Percentiles rank a stretch among this genome's conserved stretches.
Conservation (phyloP, 2,797 vertebrate species). For the Lagorchestes hirsutus region DNA sequence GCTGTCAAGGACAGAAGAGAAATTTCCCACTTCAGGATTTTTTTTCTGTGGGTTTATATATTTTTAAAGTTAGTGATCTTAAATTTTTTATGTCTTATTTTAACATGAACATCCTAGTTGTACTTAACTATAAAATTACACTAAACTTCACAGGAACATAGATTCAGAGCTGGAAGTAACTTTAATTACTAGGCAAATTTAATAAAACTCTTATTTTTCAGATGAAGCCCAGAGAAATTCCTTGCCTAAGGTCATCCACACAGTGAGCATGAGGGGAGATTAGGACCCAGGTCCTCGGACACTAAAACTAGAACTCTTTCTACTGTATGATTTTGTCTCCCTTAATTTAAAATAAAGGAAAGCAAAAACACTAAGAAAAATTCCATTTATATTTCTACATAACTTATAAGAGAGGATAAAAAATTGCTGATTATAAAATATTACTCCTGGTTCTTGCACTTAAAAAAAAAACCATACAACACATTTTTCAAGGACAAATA, state of each 20-base stretch:
- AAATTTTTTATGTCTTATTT: background rate
- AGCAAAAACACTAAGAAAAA: conserved; percentile 17
- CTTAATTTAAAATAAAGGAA: background rate
- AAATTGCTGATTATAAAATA: conserved; percentile 40
- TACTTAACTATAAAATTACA: background rate
- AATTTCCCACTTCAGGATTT: background rate
- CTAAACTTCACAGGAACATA: background rate
- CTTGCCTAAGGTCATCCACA: background rate
- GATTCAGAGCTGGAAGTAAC: background rate
- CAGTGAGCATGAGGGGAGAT: too few relatives aligned
- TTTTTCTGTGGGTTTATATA: too few relatives aligned
- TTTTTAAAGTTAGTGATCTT: background rate
- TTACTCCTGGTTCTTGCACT: background rate
- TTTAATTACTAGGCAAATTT: background rate
- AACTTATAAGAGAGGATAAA: background rate
- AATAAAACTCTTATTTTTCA: background rate
- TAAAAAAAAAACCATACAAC: conserved; percentile 12
- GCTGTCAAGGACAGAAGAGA: background rate
- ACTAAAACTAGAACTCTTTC: background rate
- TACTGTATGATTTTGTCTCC: background rate
- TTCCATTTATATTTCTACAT: conserved; percentile 9
- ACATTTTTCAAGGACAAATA: conserved; percentile 38
- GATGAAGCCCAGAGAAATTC: background rate
- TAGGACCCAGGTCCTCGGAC: background rate
- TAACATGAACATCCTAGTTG: background rate